phyloP scores from a whole-genome alignment of 1,140 invertebrate genomes.

The Apis dorsata region DNA sequence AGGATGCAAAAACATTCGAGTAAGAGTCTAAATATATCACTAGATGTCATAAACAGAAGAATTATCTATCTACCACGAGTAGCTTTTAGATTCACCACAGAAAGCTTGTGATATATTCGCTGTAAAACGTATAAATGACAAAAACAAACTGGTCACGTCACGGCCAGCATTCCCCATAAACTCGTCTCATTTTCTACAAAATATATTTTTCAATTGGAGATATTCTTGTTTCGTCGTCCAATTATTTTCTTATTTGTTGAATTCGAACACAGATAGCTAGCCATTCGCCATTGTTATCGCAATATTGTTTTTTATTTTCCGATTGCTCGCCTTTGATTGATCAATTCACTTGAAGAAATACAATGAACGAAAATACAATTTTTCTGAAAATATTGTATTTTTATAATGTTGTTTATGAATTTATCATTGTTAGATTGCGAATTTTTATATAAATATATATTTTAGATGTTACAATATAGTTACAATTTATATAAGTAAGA shows the following conservation, averaged over 20 bases:
- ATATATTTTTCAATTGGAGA: conserved; percentile 37
- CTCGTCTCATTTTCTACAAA: conserved; percentile 40
- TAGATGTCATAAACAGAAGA: background rate
- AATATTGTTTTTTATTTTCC: conserved; percentile 57
- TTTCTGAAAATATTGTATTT: conserved; percentile 19
- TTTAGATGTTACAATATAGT: too few species aligned
- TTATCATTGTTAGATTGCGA: background rate
- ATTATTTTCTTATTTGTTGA: conserved; percentile 31
- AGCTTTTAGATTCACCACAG: background rate
- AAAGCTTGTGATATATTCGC: background rate
- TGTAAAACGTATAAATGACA: background rate
- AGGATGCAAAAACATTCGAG: background rate
- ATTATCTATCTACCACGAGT: background rate
- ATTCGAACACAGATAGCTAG: conserved; percentile 7
- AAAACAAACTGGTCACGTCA: background rate
- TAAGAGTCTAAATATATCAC: background rate
- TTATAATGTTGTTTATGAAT: background rate
- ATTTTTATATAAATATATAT: too few species aligned
- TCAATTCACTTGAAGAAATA: conserved; percentile 7
- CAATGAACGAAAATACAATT: conserved; percentile 15
- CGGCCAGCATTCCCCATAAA: background rate
- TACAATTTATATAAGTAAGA: too few species aligned
- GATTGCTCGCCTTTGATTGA: conserved; percentile 34
- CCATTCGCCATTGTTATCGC: conserved; percentile 21
- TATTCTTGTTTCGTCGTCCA: conserved; percentile 33